These are phyloP conservation scores for Melangyna quadrimaculata DNA, from an alignment of 2,888 invertebrate genomes.

Conservation along the genomic window DNA sequence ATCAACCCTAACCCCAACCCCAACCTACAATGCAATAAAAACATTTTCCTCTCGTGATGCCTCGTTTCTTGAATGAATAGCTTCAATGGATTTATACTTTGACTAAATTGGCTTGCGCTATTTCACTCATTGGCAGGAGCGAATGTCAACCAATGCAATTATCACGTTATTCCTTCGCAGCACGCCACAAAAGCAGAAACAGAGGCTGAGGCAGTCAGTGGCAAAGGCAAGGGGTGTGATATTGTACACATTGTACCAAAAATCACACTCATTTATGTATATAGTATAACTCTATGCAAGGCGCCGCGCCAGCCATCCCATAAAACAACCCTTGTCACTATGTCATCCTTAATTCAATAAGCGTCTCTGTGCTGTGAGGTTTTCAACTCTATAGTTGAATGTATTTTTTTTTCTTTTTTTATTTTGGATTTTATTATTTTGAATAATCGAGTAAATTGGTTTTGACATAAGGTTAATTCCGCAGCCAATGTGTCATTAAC, in stretches of 20 bases:
- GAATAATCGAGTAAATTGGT: conserved; percentile 69
- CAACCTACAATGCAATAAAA: conserved; percentile 33
- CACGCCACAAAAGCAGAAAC: not conserved
- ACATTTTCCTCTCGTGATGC: not conserved
- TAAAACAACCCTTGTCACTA: conserved; percentile 43
- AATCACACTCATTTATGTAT: conserved; percentile 41
- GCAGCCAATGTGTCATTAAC: conserved; percentile 68
- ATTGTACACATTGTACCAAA: conserved; percentile 13
- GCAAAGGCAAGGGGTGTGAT: conserved; percentile 37
- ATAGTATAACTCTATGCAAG: conserved; percentile 24
- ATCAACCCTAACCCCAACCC: too few relatives aligned
- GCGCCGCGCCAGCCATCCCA: conserved; percentile 44
- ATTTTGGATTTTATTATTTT: conserved; percentile 32
- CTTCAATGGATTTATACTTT: conserved; percentile 35
- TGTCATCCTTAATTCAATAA: conserved; percentile 39
- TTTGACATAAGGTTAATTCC: conserved; percentile 70
- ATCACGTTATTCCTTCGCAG: conserved; percentile 57
- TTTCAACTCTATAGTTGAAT: not conserved
- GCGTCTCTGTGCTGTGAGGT: conserved; percentile 21
- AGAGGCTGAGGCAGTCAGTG: too few relatives aligned
- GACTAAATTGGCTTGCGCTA: conserved; percentile 67
- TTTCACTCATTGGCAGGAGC: conserved; percentile 63
- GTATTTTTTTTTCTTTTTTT: not conserved
- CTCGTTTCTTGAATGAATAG: not conserved
- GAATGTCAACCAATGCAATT: conserved; percentile 66